Conservation (phyloP, 2,113 vertebrate species). For the Amazona guildingii region DNA sequence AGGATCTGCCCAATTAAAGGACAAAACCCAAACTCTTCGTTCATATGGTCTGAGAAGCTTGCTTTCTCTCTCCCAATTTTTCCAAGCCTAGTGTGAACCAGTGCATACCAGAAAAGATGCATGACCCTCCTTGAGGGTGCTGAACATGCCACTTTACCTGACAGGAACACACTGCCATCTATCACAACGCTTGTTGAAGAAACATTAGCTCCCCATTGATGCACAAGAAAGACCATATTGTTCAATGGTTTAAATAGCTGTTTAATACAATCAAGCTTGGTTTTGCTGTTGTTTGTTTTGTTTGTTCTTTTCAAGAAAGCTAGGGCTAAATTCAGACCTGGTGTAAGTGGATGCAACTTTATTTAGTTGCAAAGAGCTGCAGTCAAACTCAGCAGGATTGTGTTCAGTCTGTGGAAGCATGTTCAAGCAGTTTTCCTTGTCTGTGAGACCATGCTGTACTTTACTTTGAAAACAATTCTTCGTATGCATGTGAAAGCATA, state of each 20-base stretch:
- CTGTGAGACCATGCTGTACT: background rate
- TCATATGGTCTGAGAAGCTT: background rate
- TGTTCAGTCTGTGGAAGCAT: background rate
- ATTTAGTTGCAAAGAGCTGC: background rate
- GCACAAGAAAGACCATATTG: conserved; percentile 20
- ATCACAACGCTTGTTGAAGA: background rate
- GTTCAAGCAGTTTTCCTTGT: background rate
- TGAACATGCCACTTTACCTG: background rate
- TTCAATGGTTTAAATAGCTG: conserved; percentile 11
- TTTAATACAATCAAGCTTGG: conserved; percentile 14
- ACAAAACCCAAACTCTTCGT: background rate
- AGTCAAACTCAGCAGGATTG: background rate
- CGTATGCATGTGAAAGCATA: background rate
- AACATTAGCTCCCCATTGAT: conserved; percentile 45
- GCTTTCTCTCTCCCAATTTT: background rate
- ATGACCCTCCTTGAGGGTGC: background rate
- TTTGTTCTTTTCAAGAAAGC: background rate
- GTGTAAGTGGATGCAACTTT: background rate
- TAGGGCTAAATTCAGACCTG: background rate
- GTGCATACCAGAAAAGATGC: background rate
- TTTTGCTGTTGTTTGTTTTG: background rate
- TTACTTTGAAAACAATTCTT: conserved; percentile 46
- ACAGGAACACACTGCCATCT: background rate
- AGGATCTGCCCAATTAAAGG: background rate
- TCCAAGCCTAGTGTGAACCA: background rate